Evolutionary conservation across 1,140 invertebrate species (phyloP), one percentile per base, ranked within the genome.

Genomic region (Drosophila ambigua): DNA sequence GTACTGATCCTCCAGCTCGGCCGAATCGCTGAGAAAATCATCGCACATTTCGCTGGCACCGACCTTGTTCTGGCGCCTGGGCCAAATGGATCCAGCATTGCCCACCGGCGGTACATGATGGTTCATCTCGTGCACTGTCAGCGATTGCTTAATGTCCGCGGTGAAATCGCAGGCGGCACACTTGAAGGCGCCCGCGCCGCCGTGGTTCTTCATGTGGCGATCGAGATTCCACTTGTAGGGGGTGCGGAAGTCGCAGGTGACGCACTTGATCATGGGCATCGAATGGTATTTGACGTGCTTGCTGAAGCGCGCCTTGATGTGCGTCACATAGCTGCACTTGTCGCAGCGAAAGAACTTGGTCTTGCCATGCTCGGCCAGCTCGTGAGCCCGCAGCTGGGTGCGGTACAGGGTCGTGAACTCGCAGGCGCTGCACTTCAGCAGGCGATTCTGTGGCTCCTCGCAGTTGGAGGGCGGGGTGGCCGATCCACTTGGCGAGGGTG

Each of bases 231-330:
- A 92, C 35, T 92, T 92, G 72, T 92, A 92, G 5, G 97, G 96
- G 7, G 97, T 98, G 54, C 96, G 95, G 91, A 98, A 99, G 82
- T 98, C 97, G 92, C 98, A 99, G 84, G 96, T 95, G 48, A 95
- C 95, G 92, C 98, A 99, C 91, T 98, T 97, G 71, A 97, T 97
- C 95, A 97, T 97, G 54, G 97, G 97, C 95, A 97, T 96, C 43
- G 96, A 97, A 92, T 98, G 97, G 87, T 98, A 97, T 84, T 98
- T 98, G n/a, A 98, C 96, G 89, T 98, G 98, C 91, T 98, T 98
- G 35, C 97, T 98, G 90, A 96, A 98, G 49, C 98, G 94, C 2
- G 96, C 95, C 84, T 96, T 96, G 71, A 98, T 96, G 90, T 98
- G 96, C 0, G 97, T 98, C 59, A 96, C 95, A 90, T 98, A 98